Evolutionary conservation across 2,888 invertebrate species (phyloP).

Genomic region (Drosophila monieri): DNA sequence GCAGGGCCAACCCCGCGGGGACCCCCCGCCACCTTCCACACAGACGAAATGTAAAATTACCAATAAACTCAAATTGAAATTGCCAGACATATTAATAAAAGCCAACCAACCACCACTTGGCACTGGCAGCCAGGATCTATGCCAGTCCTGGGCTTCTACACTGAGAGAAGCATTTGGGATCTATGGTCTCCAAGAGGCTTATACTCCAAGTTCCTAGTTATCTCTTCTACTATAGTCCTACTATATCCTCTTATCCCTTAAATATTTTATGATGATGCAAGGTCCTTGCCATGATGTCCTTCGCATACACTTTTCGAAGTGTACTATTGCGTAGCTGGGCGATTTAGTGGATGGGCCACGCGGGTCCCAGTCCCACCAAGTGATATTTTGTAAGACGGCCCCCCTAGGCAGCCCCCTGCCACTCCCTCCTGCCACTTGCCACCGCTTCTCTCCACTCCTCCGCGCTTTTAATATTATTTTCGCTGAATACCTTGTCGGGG

Average conservation of each 20-base stretch:
- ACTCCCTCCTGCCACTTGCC: not conserved
- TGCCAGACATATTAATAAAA: conserved; percentile 80
- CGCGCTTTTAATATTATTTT: conserved; percentile 71
- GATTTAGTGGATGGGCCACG: conserved; percentile 62
- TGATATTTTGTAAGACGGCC: conserved; percentile 17
- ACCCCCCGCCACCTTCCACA: conserved; percentile 13
- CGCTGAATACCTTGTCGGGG: conserved; percentile 41
- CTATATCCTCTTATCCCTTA: too few relatives aligned
- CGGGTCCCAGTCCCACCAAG: conserved; percentile 66
- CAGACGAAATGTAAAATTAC: conserved; percentile 74
- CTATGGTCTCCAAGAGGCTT: too few relatives aligned
- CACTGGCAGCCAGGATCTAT: conserved; percentile 16
- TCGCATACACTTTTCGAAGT: conserved; percentile 5
- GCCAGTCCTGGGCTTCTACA: conserved; percentile 14
- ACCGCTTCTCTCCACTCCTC: conserved; percentile 18
- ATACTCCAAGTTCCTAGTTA: too few relatives aligned
- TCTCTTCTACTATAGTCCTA: too few relatives aligned
- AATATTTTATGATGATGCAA: too few relatives aligned
- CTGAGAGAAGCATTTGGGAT: not conserved
- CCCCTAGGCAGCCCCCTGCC: conserved; percentile 30
- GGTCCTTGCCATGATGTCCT: too few relatives aligned
- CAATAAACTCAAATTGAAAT: conserved; percentile 81
- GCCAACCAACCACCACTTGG: conserved; percentile 41
- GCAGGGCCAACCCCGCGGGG: not conserved
- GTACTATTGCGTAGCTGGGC: conserved; percentile 61